phyloP scores from a whole-genome alignment of 2,888 invertebrate species.

The Epinotia nisella region DNA sequence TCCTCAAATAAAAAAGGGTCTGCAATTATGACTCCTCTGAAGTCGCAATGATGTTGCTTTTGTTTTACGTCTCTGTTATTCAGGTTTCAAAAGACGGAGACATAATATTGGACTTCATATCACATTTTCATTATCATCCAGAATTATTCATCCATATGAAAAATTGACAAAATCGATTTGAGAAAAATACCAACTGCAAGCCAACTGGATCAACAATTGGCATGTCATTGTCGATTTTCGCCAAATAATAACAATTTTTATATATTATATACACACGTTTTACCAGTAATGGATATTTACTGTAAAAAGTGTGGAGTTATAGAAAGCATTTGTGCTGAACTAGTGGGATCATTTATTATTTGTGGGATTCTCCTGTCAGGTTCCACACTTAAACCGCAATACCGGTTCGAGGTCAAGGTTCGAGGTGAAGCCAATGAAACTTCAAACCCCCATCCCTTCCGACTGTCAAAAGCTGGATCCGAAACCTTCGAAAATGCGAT shows the following conservation, averaged over 20 bases:
- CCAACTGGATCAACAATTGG: background rate
- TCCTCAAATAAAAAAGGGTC: too few species aligned
- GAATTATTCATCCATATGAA: too few species aligned
- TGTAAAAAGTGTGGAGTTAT: background rate
- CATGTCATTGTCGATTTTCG: background rate
- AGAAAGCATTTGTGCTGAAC: constrained; percentile 9
- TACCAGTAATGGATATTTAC: background rate
- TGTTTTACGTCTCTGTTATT: too few species aligned
- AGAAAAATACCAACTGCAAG: background rate
- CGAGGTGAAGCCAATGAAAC: background rate
- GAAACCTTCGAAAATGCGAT: background rate
- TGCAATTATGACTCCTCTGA: too few species aligned
- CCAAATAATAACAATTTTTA: background rate
- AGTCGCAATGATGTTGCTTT: too few species aligned
- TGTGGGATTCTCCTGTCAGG: background rate
- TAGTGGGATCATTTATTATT: constrained; percentile 1
- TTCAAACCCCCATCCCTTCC: background rate
- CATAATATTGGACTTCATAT: too few species aligned
- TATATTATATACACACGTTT: background rate
- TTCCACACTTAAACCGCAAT: background rate
- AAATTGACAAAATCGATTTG: too few species aligned
- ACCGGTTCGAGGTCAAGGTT: background rate
- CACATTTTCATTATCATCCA: too few species aligned
- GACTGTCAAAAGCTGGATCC: background rate
- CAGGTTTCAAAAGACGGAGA: too few species aligned